Percentiles rank a stretch among this genome's conserved stretches.
phyloP scores from a whole-genome alignment of 2,888 invertebrate species.

The Tiliacea aurago region DNA sequence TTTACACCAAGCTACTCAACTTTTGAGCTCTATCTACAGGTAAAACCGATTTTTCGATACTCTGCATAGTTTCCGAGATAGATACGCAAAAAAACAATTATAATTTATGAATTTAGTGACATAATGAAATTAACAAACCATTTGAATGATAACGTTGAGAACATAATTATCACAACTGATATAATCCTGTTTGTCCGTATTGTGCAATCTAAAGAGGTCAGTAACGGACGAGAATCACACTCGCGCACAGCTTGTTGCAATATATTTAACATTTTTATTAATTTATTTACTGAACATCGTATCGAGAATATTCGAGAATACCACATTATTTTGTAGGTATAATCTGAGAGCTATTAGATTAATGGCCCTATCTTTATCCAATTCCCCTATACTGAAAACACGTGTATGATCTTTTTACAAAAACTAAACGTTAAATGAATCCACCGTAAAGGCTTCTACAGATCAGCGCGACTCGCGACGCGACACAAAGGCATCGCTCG shows the following conservation, averaged over 20 bases:
- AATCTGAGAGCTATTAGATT: slow-evolving; percentile 13
- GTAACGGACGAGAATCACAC: slow-evolving; percentile 21
- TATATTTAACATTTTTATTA: slow-evolving; percentile 19
- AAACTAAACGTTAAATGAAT: background rate
- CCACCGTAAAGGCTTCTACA: too few relatives aligned
- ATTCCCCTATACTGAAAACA: slow-evolving; percentile 14
- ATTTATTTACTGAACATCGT: slow-evolving; percentile 1
- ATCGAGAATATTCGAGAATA: background rate
- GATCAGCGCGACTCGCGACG: too few relatives aligned
- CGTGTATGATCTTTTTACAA: background rate
- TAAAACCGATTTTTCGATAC: too few relatives aligned
- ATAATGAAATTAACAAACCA: slow-evolving; percentile 24
- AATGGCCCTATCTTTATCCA: slow-evolving; percentile 6
- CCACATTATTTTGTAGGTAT: slow-evolving; percentile 3
- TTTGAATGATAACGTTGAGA: slow-evolving; percentile 32
- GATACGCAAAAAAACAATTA: too few relatives aligned
- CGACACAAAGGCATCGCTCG: too few relatives aligned
- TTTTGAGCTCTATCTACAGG: too few relatives aligned
- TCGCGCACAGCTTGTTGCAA: slow-evolving; percentile 1
- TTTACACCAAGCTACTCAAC: too few relatives aligned
- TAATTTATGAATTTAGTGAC: slow-evolving; percentile 24
- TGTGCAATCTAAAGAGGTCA: slow-evolving; percentile 58
- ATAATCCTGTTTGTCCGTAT: slow-evolving; percentile 32
- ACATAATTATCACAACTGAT: slow-evolving; percentile 10
- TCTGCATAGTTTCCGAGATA: too few relatives aligned